Percentiles rank a stretch among this genome's conserved stretches.
Evolutionary conservation across 1,140 invertebrate genomes (phyloP).

Genomic region (Neodiprion virginianus): DNA sequence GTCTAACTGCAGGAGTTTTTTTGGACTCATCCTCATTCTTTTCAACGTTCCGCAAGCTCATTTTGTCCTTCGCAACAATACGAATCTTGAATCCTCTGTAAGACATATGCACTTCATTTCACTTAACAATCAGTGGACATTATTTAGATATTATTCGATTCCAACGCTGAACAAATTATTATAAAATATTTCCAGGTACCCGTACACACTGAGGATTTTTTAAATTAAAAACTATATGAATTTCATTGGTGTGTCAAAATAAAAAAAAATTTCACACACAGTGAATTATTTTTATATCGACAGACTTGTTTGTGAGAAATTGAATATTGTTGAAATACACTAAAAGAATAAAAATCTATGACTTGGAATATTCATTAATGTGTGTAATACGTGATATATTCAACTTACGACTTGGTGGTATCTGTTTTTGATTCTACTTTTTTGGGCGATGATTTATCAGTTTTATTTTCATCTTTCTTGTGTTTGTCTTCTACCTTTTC

Average conservation of each 20-base stretch:
- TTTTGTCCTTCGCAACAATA: slow-evolving; percentile 55
- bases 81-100: slow-evolving; percentile 57
- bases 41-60: slow-evolving; percentile 47
- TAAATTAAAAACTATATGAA: slow-evolving; percentile 19
- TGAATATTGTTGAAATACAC: not conserved
- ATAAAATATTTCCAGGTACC: not conserved
- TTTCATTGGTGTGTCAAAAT: not conserved
- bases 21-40: slow-evolving; percentile 33
- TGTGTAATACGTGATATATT: slow-evolving; percentile 15
- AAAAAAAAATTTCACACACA: too few species aligned
- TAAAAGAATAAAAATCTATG: not conserved
- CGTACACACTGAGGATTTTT: not conserved
- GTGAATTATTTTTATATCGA: too few species aligned
- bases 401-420: slow-evolving; percentile 55
- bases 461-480: slow-evolving; percentile 38
- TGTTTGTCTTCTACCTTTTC: slow-evolving; percentile 38
- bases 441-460: slow-evolving; percentile 37
- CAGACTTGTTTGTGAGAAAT: too few species aligned
- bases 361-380: not conserved
- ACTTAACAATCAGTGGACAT: not conserved
- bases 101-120: slow-evolving; percentile 21
- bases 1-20: slow-evolving; percentile 42
- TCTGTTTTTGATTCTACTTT: slow-evolving; percentile 48
- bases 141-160: not conserved
- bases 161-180: not conserved